Conservation (phyloP, 2,888 invertebrate species). For the Zaprionus bogoriensis region DNA sequence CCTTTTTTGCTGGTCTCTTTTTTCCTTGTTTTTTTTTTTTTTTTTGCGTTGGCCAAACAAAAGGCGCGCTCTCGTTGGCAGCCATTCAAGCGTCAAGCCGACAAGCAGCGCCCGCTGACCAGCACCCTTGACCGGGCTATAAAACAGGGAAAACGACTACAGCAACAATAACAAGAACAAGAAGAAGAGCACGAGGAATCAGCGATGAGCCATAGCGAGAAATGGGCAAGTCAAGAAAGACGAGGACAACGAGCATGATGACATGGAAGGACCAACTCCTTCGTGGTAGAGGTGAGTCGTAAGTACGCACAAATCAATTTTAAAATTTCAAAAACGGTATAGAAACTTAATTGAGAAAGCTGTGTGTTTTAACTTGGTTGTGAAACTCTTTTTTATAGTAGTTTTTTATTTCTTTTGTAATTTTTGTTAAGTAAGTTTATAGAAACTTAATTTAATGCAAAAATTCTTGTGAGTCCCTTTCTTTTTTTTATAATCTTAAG, state of each 20-base stretch:
- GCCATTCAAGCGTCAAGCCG: conserved; percentile 75
- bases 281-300: neutral
- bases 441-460: too few species aligned
- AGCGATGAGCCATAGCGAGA: neutral
- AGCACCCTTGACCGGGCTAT: conserved; percentile 75
- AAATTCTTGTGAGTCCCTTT: too few species aligned
- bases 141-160: conserved; percentile 48
- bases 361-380: too few species aligned
- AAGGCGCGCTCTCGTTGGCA: conserved; percentile 71
- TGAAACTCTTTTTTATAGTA: too few species aligned
- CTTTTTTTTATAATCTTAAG: too few species aligned
- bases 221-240: conserved; percentile 25
- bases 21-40: conserved; percentile 5
- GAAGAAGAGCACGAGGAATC: neutral
- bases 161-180: neutral
- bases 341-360: too few species aligned
- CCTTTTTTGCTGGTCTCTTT: conserved; percentile 10
- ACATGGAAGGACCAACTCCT: conserved; percentile 45
- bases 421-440: too few species aligned
- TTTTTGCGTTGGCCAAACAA: conserved; percentile 61
- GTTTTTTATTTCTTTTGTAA: too few species aligned
- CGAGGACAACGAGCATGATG: conserved; percentile 14
- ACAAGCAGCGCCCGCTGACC: conserved; percentile 60
- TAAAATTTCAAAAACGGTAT: too few species aligned
- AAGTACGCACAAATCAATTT: too few species aligned